phyloP scores from a whole-genome alignment of 2,113 vertebrate genomes.

The Pterocles burchelli region DNA sequence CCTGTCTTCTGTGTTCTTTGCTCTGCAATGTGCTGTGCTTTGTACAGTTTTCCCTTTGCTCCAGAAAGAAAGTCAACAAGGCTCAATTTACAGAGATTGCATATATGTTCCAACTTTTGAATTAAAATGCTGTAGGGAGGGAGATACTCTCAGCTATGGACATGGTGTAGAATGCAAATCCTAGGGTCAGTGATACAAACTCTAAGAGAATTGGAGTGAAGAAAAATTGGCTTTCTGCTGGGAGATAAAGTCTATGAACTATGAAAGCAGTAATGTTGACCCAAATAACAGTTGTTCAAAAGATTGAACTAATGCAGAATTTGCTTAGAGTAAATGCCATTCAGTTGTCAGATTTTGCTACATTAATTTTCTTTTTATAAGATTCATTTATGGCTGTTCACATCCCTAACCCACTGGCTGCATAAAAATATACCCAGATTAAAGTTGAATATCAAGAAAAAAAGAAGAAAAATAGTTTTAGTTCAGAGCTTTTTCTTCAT shows the following conservation, averaged over 20 bases:
- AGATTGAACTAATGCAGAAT: neutral
- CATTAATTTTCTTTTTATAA: slow-evolving; percentile 39
- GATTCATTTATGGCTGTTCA: slow-evolving; percentile 35
- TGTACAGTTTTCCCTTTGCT: neutral
- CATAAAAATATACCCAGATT: slow-evolving; percentile 57
- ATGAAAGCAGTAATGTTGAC: neutral
- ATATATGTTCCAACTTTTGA: neutral
- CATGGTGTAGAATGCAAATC: neutral
- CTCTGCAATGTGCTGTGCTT: neutral
- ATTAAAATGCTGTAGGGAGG: neutral
- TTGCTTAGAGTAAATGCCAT: slow-evolving; percentile 32
- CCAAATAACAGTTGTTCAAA: slow-evolving; percentile 6
- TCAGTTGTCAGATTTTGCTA: slow-evolving; percentile 52
- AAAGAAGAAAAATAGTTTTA: slow-evolving; percentile 8
- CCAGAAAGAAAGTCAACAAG: neutral
- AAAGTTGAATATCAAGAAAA: slow-evolving; percentile 58
- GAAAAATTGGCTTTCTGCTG: slow-evolving; percentile 17
- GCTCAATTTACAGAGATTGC: neutral
- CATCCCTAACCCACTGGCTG: slow-evolving; percentile 30
- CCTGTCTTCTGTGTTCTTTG: neutral
- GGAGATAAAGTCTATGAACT: slow-evolving; percentile 30
- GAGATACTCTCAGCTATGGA: neutral
- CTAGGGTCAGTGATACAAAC: neutral
- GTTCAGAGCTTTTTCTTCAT: neutral
- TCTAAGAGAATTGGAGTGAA: neutral